A percentile compares a stretch with the other conserved stretches of the same genome.
These are phyloP conservation scores for Archaeoteleia sp. DNA, from an alignment of 2,888 invertebrate species.

Conservation along the genomic window DNA sequence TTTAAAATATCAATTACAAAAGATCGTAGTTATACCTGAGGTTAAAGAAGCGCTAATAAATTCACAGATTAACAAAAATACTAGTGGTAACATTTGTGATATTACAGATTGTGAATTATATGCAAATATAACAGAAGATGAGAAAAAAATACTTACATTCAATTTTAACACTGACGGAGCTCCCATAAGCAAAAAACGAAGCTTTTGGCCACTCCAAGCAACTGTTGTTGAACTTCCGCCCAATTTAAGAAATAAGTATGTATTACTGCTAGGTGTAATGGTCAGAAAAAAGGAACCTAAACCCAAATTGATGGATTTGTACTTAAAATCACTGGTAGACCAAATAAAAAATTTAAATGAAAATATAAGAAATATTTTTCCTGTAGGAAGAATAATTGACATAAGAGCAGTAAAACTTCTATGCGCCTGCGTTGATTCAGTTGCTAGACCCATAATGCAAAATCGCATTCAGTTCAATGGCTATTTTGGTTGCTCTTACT, in stretches of 20 bases:
- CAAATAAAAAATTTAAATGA: slow-evolving; percentile 5
- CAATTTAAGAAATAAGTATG: slow-evolving; percentile 8
- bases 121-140: not conserved
- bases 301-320: slow-evolving; percentile 5
- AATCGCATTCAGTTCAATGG: slow-evolving; percentile 42
- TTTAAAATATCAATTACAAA: slow-evolving; percentile 8
- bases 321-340: not conserved
- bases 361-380: no score
- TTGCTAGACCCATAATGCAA: slow-evolving; percentile 34
- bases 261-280: slow-evolving; percentile 3
- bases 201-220: slow-evolving; percentile 20
- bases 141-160: slow-evolving; percentile 2
- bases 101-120: slow-evolving; percentile 2
- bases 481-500: slow-evolving; percentile 35
- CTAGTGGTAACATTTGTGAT: not conserved
- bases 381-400: no score
- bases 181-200: slow-evolving; percentile 11
- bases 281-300: slow-evolving; percentile 3
- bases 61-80: not conserved
- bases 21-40: not conserved
- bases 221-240: slow-evolving; percentile 12
- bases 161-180: slow-evolving; percentile 14
- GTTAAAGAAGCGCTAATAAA: not conserved
- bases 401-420: not conserved
- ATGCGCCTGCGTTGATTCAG: slow-evolving; percentile 9